phyloP scores from a whole-genome alignment of 1,140 invertebrate genomes.

The Leptopilina clavipes region DNA sequence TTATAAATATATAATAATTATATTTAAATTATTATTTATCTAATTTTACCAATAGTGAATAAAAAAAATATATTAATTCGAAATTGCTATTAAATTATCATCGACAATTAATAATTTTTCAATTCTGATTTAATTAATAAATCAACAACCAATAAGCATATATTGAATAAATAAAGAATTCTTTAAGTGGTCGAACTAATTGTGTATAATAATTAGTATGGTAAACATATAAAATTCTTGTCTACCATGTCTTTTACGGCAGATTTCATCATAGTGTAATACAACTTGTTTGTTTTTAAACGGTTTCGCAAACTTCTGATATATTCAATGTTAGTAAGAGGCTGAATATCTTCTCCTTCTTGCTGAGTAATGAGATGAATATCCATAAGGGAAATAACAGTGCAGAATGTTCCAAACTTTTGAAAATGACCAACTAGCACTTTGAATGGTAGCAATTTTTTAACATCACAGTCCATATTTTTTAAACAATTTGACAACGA shows the following conservation, averaged over 20 bases:
- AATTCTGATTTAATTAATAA: too few relatives aligned
- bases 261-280: constrained; percentile 42
- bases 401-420: constrained; percentile 53
- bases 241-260: constrained; percentile 52
- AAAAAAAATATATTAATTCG: too few relatives aligned
- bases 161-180: neutral
- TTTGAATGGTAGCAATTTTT: constrained; percentile 57
- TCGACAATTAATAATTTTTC: too few relatives aligned
- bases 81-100: too few relatives aligned
- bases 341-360: constrained; percentile 41
- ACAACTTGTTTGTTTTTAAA: constrained; percentile 46
- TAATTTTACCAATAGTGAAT: too few relatives aligned
- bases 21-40: too few relatives aligned
- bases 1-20: neutral
- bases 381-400: constrained; percentile 47
- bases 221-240: constrained; percentile 50
- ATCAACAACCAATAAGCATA: neutral
- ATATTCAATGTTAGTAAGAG: constrained; percentile 15
- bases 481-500: constrained; percentile 62
- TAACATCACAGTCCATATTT: constrained; percentile 57
- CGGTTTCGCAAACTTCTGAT: constrained; percentile 24
- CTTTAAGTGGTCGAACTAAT: neutral
- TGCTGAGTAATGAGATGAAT: constrained; percentile 50
- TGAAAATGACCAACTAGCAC: constrained; percentile 55
- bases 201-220: neutral